Percentiles rank a stretch among this genome's conserved stretches.
Evolutionary conservation across 2,888 invertebrate genomes (phyloP).

Genomic region (Ligdia adustata): DNA sequence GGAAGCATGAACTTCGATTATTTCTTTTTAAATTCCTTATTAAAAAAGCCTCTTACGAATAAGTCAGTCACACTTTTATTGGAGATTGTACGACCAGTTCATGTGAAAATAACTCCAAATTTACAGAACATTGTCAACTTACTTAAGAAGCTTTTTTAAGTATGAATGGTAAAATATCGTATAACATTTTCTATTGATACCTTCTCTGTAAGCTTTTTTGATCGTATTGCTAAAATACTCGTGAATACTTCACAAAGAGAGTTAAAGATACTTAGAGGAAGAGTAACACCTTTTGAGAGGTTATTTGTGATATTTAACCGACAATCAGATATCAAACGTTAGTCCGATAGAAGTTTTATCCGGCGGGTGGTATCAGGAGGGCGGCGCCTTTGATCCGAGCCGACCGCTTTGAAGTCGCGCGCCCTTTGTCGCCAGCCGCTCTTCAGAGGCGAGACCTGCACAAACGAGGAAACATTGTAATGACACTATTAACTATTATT

Average conservation of each 20-base stretch:
- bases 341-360: conserved; percentile 64
- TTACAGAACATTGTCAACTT: background rate
- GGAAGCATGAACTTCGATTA: too few relatives aligned
- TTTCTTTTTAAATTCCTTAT: conserved; percentile 1
- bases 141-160: conserved; percentile 9
- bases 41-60: background rate
- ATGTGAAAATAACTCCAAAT: background rate
- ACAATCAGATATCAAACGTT: conserved; percentile 73
- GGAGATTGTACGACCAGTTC: background rate
- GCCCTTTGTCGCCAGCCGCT: conserved; percentile 60
- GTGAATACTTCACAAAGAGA: conserved; percentile 37
- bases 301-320: conserved; percentile 61
- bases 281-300: conserved; percentile 55
- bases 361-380: conserved; percentile 60
- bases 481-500: conserved; percentile 45
- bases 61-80: too few relatives aligned
- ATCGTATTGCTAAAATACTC: conserved; percentile 37
- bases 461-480: conserved; percentile 60
- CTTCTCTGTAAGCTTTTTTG: conserved; percentile 34
- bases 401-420: conserved; percentile 65
- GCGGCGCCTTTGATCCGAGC: conserved; percentile 64
- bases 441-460: conserved; percentile 56
- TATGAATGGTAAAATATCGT: conserved; percentile 9
- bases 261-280: conserved; percentile 38
- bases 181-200: conserved; percentile 15